Percentiles rank a stretch among this genome's conserved stretches.
Conservation (phyloP, 2,113 vertebrate species). For the Ploceus nigricollis region DNA sequence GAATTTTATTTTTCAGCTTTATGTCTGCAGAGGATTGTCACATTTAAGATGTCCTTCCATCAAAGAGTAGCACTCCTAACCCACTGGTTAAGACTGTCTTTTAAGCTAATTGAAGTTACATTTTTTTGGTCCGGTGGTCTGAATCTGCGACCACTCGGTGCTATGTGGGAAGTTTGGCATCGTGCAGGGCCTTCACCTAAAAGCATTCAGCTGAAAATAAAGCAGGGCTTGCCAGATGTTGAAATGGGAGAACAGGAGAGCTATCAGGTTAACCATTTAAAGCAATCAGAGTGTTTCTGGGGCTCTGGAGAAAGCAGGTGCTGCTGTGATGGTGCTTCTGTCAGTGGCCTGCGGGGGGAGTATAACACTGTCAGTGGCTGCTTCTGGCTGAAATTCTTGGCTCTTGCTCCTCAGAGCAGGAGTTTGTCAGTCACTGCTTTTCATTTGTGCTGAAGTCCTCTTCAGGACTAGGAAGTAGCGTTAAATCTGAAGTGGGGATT, state of each 20-base stretch:
- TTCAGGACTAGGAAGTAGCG: not conserved
- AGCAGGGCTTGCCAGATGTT: not conserved
- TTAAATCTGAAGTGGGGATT: not conserved
- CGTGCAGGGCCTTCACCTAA: not conserved
- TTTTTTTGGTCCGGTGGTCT: not conserved
- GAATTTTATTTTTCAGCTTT: not conserved
- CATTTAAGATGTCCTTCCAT: not conserved
- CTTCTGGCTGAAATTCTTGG: not conserved
- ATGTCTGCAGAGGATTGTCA: not conserved
- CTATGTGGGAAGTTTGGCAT: not conserved
- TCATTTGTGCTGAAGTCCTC: not conserved
- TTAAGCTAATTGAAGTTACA: not conserved
- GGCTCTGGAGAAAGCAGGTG: not conserved
- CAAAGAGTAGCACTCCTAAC: not conserved
- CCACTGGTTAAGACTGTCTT: not conserved
- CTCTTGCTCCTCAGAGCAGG: not conserved
- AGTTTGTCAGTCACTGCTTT: not conserved
- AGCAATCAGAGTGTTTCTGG: not conserved
- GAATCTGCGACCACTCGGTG: accelerated
- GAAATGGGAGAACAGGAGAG: not conserved
- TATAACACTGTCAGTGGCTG: not conserved
- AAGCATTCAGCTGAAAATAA: not conserved
- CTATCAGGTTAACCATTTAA: not conserved
- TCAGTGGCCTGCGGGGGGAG: not conserved
- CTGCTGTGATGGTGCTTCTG: not conserved